These are phyloP conservation scores for Tragelaphus scriptus DNA, from an alignment of 2,113 vertebrate genomes.

Conservation along the genomic window DNA sequence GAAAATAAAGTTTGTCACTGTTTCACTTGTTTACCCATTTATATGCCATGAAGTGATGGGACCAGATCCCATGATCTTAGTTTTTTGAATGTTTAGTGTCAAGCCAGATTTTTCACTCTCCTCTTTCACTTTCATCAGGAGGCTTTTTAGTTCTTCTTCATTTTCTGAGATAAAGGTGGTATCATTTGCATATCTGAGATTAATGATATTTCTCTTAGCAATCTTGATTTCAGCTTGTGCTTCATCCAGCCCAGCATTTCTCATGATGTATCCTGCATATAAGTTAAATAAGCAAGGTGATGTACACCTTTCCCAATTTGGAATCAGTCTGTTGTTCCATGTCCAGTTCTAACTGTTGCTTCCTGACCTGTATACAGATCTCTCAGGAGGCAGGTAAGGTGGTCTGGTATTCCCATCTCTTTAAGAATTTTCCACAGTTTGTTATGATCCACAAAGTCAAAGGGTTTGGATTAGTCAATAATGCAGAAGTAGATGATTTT, in stretches of 20 bases:
- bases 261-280: background rate
- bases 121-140: background rate
- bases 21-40: background rate
- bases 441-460: background rate
- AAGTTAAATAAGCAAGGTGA: background rate
- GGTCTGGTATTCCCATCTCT: background rate
- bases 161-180: background rate
- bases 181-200: background rate
- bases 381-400: background rate
- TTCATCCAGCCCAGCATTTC: background rate
- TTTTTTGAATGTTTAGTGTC: background rate
- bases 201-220: background rate
- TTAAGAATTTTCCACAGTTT: background rate
- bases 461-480: background rate
- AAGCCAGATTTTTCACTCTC: background rate
- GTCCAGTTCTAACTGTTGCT: background rate
- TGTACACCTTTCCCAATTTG: background rate
- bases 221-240: background rate
- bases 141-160: background rate
- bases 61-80: background rate
- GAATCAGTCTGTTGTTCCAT: background rate
- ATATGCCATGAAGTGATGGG: background rate
- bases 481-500: background rate
- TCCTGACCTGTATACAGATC: background rate
- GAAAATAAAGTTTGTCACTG: background rate